Conservation (phyloP, 2,797 vertebrate species). For the Danio tinwini region DNA sequence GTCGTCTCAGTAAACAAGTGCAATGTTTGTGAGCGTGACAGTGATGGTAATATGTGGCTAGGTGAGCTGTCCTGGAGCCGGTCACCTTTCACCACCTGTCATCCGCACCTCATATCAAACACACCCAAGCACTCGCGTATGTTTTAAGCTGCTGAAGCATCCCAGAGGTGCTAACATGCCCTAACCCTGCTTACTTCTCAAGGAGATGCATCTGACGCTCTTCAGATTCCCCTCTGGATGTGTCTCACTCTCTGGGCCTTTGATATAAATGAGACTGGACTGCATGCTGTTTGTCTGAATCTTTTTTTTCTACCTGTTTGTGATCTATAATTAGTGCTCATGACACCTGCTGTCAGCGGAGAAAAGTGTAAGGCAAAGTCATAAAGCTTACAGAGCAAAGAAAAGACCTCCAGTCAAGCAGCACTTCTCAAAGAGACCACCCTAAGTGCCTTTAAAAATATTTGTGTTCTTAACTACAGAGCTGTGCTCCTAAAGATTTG, state of each 20-base stretch:
- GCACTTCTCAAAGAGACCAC: conserved; percentile 39
- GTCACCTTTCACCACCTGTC: conserved; percentile 81
- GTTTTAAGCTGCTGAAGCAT: conserved; percentile 55
- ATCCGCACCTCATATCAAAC: conserved; percentile 80
- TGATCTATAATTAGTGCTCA: conserved; percentile 79
- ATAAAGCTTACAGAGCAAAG: conserved; percentile 45
- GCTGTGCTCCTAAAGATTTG: background rate
- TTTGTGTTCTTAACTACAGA: background rate
- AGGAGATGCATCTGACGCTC: conserved; percentile 54
- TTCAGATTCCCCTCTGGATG: conserved; percentile 62
- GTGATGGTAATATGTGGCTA: conserved; percentile 79
- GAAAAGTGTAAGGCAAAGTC: conserved; percentile 71
- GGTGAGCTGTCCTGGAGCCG: conserved; percentile 75
- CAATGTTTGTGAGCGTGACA: conserved; percentile 66
- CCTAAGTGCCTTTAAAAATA: conserved; percentile 4
- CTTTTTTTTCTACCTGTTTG: conserved; percentile 72
- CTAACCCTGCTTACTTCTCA: conserved; percentile 61
- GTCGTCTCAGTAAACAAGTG: conserved; percentile 41
- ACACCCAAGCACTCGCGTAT: conserved; percentile 61
- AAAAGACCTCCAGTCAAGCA: conserved; percentile 46
- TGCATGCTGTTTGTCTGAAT: conserved; percentile 78
- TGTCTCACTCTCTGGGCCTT: conserved; percentile 66
- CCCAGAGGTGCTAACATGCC: conserved; percentile 72
- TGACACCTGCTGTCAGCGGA: conserved; percentile 67
- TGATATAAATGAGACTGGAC: conserved; percentile 82